A percentile compares a stretch with the other conserved stretches of the same genome.
Evolutionary conservation across 2,797 vertebrate species (phyloP).

Genomic region (Apodemus agrarius): DNA sequence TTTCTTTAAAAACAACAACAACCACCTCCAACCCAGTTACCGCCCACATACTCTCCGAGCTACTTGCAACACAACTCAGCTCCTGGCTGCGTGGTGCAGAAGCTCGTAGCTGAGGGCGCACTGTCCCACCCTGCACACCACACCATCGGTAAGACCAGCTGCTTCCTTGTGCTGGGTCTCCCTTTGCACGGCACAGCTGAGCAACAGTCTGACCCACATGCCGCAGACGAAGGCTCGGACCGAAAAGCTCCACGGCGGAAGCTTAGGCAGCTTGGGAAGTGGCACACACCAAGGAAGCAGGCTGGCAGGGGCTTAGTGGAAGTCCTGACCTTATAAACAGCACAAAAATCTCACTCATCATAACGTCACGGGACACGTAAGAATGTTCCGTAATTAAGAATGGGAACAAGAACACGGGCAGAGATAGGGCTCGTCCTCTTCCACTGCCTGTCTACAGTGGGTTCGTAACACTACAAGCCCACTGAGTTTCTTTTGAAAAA

Average conservation of each 20-base stretch:
- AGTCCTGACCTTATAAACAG: not conserved
- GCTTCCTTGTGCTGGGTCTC: not conserved
- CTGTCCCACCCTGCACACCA: not conserved
- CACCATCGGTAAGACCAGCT: not conserved
- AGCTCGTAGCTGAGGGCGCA: accelerated
- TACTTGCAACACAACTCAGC: not conserved
- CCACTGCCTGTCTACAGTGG: not conserved
- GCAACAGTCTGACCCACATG: not conserved
- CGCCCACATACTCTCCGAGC: not conserved
- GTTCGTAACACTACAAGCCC: constrained; percentile 22
- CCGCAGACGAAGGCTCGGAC: not conserved
- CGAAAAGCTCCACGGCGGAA: not conserved
- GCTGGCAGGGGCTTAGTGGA: not conserved
- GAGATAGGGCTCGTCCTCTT: not conserved
- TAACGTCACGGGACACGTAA: not conserved
- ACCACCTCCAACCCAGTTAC: not conserved
- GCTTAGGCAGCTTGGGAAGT: not conserved
- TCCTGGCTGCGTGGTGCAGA: accelerated
- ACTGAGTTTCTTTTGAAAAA: not conserved
- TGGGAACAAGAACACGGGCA: not conserved
- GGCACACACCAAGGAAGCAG: not conserved
- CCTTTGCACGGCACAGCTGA: not conserved
- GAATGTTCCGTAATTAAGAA: not conserved
- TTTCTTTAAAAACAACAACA: not conserved
- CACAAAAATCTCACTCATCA: not conserved